phyloP scores from a whole-genome alignment of 2,797 vertebrate species.

The Margarornis squamiger region DNA sequence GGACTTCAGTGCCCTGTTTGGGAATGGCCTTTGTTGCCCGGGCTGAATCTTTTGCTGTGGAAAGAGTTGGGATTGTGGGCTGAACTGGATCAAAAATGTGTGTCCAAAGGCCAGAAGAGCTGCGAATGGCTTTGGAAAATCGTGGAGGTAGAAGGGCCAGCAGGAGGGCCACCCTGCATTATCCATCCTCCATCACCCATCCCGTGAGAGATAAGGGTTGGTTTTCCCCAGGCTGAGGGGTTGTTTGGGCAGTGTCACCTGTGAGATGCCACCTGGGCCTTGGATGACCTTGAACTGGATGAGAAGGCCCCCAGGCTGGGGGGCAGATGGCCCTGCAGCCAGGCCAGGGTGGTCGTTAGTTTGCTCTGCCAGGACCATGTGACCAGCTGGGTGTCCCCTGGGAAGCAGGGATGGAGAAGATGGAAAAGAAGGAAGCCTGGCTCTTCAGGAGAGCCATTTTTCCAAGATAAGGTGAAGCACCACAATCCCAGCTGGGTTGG shows the following conservation, averaged over 20 bases:
- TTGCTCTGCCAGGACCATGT: rapidly evolving
- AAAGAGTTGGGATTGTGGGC: not conserved
- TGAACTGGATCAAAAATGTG: not conserved
- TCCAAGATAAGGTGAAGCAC: not conserved
- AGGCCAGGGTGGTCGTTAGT: not conserved
- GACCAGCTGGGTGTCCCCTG: not conserved
- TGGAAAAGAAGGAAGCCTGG: rapidly evolving
- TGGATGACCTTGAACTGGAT: rapidly evolving
- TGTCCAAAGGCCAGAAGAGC: not conserved
- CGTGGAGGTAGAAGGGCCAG: not conserved
- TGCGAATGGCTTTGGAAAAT: not conserved
- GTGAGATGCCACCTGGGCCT: not conserved
- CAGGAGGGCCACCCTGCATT: not conserved
- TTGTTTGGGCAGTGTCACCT: not conserved
- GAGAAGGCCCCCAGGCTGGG: not conserved
- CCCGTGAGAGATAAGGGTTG: not conserved
- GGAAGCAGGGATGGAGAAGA: no score
- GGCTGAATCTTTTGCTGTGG: not conserved
- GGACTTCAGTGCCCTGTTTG: rapidly evolving
- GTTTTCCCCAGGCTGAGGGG: not conserved
- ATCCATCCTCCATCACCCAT: not conserved
- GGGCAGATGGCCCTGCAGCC: not conserved
- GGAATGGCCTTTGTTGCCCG: not conserved
- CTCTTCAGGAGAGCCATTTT: not conserved
- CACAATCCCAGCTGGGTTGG: rapidly evolving